Percentiles rank a stretch among this genome's conserved stretches.
phyloP scores from a whole-genome alignment of 2,888 invertebrate genomes.

The Cheilosia soror region DNA sequence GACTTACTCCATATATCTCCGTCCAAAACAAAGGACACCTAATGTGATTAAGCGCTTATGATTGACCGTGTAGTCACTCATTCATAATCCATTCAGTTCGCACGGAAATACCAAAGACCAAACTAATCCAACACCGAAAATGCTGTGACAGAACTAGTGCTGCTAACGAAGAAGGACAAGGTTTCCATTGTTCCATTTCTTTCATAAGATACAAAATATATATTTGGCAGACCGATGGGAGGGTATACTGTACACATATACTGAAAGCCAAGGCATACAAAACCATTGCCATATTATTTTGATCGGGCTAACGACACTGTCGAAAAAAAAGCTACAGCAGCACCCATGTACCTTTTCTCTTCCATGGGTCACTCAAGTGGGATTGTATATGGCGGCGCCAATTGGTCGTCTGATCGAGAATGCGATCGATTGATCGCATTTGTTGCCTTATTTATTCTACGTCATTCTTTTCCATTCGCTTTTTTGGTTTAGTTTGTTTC shows the following conservation, averaged over 20 bases:
- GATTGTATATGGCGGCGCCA: conserved; percentile 65
- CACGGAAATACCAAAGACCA: conserved; percentile 59
- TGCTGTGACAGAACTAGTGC: conserved; percentile 24
- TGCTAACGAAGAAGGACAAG: conserved; percentile 3
- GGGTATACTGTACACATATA: neutral
- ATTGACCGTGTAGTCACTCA: conserved; percentile 45
- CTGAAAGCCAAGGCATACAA: neutral
- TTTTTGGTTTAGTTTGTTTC: conserved; percentile 21
- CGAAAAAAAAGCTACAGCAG: neutral
- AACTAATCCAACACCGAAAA: conserved; percentile 36
- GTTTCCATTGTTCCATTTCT: neutral
- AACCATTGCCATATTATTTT: conserved; percentile 14
- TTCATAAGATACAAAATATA: neutral
- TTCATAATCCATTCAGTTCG: conserved; percentile 47
- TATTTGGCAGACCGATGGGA: neutral
- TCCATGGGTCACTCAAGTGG: conserved; percentile 13
- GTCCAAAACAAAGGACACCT: conserved; percentile 13
- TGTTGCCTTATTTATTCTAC: conserved; percentile 42
- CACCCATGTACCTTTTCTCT: neutral
- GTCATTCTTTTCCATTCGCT: conserved; percentile 46
- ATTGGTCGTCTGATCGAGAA: conserved; percentile 66
- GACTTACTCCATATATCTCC: neutral
- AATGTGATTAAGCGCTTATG: conserved; percentile 40
- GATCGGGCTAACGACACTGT: neutral
- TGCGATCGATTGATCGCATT: conserved; percentile 68